Base-by-base conservation (phyloP, 2,113 vertebrate species). In the Neolamprologus fasciatus region DNA sequence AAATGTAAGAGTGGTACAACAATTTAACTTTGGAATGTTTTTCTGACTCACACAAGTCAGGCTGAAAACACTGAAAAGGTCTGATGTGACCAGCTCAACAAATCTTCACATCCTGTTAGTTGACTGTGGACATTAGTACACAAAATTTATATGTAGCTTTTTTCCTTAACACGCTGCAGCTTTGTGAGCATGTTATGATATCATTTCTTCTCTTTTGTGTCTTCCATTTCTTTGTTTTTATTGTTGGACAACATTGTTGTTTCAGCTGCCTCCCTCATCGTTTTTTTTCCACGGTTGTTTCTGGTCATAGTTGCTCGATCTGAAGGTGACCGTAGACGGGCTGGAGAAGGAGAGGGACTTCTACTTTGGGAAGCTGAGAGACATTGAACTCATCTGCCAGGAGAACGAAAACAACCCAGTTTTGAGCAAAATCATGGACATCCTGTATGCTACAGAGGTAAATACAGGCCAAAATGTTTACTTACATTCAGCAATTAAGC, bases 381-480 rank as follows among this genome's bases (percentile, higher is more conserved):
- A 99, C 95, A 99, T 99, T 0, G 98, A 99, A 95, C 95, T 98
- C 58, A 98, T 99, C 95, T 99, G 98, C 95, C 98, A 99, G 95
- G 98, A 98, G 71, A 91, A 97, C 0, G 98, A 98, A 73, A 97
- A 93, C 92, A 96, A 89, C 94, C 96, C 97, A 2, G 91, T 97
- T 68, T 94, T 99, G 86, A 91, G 91, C 3, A 98, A 97, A 95
- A 98, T 99, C 91, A 91, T 98, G 3, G 95, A 97, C 80, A 96
- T 98, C 83, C 97, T 99, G 61, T 99, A 99, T 1, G 97, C 98
- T 86, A 99, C 98, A 2, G 98, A 99, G 98, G 98, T 98, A 91
- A 89, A 80, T 13, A 33, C 10, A 7, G 3, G 37, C 28, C 16
- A 7, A 28, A 50, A 0, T 31, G 71, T 76, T 5, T 76, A 76